Percentiles rank a stretch among this genome's conserved stretches.
phyloP scores from a whole-genome alignment of 1,140 invertebrate species.

The Nautilus pompilius region DNA sequence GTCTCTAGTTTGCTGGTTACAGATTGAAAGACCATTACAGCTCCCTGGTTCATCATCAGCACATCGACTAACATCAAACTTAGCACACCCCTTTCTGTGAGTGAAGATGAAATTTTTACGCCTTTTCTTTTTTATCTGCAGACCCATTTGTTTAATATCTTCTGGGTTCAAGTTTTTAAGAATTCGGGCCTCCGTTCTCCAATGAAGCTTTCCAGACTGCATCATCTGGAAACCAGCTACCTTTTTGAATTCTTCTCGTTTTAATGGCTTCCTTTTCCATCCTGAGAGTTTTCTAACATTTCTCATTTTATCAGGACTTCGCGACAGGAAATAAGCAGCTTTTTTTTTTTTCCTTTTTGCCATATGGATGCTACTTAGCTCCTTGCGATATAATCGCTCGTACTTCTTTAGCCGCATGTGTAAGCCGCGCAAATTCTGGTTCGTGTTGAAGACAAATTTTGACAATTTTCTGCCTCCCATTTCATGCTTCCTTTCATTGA shows the following conservation, averaged over 20 bases:
- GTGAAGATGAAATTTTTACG: constrained; percentile 25
- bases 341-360: too few species aligned
- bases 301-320: constrained; percentile 30
- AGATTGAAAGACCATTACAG: too few species aligned
- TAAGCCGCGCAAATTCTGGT: constrained; percentile 36
- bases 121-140: constrained; percentile 33
- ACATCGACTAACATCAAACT: too few species aligned
- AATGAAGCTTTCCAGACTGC: constrained; percentile 33
- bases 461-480: constrained; percentile 7
- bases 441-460: constrained; percentile 11
- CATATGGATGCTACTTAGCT: too few species aligned
- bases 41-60: too few species aligned
- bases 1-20: too few species aligned
- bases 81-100: constrained; percentile 14
- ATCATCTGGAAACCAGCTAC: constrained; percentile 14
- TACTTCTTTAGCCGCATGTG: constrained; percentile 43
- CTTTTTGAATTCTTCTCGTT: constrained; percentile 14
- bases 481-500: constrained; percentile 15
- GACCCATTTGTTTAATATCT: constrained; percentile 32
- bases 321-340: neutral
- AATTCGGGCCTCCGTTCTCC: constrained; percentile 33
- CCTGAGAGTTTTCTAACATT: constrained; percentile 47
- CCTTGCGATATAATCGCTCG: constrained; percentile 30
- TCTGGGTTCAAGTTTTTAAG: constrained; percentile 28
- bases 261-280: constrained; percentile 38